Evolutionary conservation across 2,888 invertebrate species (phyloP).

Genomic region (Zhengitettix transpicula): DNA sequence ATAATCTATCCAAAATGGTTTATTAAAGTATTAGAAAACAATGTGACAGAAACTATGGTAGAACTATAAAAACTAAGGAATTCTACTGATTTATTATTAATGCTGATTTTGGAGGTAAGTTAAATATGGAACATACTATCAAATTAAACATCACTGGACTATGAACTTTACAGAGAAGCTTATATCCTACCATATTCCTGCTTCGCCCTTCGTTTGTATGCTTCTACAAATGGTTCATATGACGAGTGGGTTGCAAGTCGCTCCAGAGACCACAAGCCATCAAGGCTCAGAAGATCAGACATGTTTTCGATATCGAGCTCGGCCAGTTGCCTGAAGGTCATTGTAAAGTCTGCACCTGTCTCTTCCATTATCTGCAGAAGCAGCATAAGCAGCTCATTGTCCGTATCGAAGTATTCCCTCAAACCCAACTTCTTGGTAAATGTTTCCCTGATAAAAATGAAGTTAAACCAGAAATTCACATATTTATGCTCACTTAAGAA

Average conservation of each 20-base stretch:
- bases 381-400: constrained; percentile 32
- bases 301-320: constrained; percentile 31
- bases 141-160: no score
- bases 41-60: no score
- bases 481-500: not conserved
- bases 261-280: constrained; percentile 34
- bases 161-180: not conserved
- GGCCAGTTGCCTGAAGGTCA: constrained; percentile 38
- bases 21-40: no score
- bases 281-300: constrained; percentile 25
- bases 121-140: no score
- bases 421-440: constrained; percentile 39
- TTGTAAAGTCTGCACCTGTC: constrained; percentile 46
- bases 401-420: constrained; percentile 30
- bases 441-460: constrained; percentile 23
- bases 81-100: no score
- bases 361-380: constrained; percentile 44
- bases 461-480: constrained; percentile 15
- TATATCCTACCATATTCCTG: not conserved
- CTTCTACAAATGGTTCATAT: constrained; percentile 33
- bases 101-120: no score
- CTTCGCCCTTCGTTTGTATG: constrained; percentile 28
- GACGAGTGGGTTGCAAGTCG: constrained; percentile 29
- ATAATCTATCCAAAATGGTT: no score
- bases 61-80: no score